Evolutionary conservation across 2,113 vertebrate genomes (phyloP).

Genomic region (Athene noctua): DNA sequence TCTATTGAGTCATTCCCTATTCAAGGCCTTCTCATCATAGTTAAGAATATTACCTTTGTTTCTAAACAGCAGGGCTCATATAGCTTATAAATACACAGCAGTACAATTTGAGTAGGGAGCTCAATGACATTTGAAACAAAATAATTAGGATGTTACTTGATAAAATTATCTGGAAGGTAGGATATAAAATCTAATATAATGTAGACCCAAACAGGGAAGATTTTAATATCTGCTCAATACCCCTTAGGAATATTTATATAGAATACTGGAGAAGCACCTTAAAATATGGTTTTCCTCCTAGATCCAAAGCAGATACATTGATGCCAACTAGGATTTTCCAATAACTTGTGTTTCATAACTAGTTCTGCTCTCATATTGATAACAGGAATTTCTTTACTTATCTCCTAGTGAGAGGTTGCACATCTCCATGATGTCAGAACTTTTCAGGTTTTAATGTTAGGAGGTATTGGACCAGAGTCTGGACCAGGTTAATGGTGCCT

Average conservation of each 20-base stretch:
- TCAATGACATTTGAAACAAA: conserved; percentile 27
- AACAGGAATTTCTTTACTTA: background rate
- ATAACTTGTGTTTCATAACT: background rate
- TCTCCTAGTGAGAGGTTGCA: background rate
- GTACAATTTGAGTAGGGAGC: background rate
- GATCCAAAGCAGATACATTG: background rate
- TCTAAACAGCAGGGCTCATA: background rate
- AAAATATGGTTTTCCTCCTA: background rate
- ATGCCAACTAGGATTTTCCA: background rate
- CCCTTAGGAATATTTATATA: background rate
- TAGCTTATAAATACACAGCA: background rate
- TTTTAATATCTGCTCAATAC: conserved; percentile 13
- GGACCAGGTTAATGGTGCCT: background rate
- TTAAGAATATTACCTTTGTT: conserved; percentile 37
- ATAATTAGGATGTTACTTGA: background rate
- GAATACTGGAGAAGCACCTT: background rate
- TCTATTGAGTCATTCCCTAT: background rate
- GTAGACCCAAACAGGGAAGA: background rate
- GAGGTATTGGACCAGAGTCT: background rate
- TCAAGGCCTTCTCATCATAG: background rate
- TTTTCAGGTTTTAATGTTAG: background rate
- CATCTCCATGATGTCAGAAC: background rate
- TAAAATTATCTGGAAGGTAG: conserved; percentile 20
- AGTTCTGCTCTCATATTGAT: background rate
- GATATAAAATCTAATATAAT: conserved; percentile 8